Evolutionary conservation across 1,140 invertebrate genomes (phyloP), one percentile per base, ranked within the genome.

Genomic region (Ganaspis sp.): DNA sequence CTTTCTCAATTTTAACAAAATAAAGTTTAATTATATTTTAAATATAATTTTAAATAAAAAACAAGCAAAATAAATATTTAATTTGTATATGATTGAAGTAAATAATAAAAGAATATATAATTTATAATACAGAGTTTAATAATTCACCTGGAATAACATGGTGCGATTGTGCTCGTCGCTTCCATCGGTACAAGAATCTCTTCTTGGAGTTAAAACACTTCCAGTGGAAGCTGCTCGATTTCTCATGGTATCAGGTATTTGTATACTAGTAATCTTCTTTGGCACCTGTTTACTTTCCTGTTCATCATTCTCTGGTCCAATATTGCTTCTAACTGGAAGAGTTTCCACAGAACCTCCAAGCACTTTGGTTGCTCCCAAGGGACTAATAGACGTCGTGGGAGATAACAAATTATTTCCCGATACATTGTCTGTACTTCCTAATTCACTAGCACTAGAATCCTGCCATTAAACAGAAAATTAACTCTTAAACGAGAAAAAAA

Each of bases 141-240:
- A 83, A 69, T 92, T 92, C 83, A 97, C 95, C 87, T 97, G 95
- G 87, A 95, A 95, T 9, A 99, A 92, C 97, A 99, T 99, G 1
- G 97, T 98, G 23, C 97, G 93, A 92, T 98, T 98, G 79, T 96
- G 94, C 73, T 96, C 95, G 9, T 93, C 92, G 17, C 79, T 84
- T 34, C 80, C 83, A 76, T 84, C 89, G 0, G 70, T 29, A 4
- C 80, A 23, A 0, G 90, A 90, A 80, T 89, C 89, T 26, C 90
- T 85, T n/a, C 90, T 86, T 9, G 85, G 11, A 9, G 78, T 85
- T 53, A 89, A 76, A 1, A 90, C 90, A 71, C 90, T 92, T 11
- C 92, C 92, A 0, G 89, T 92, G 5, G 92, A 92, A 9, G 90
- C 88, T 0, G 92, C 92, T 5, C 92, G 79, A 75, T 86, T 90